Base-by-base conservation (phyloP, 2,113 vertebrate genomes). In the Pelecanoides urinatrix region DNA sequence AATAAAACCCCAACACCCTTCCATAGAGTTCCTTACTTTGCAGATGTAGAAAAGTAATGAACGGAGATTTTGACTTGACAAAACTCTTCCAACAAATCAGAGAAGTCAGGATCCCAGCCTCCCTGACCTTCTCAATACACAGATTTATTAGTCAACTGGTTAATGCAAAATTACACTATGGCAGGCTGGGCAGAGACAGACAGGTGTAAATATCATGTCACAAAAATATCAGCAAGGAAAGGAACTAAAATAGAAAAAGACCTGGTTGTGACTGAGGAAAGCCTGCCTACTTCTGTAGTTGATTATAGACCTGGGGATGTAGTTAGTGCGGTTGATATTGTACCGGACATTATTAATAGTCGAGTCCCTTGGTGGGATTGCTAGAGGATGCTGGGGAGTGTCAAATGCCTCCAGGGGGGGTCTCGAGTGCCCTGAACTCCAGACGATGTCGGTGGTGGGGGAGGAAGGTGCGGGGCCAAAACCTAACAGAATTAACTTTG, bases 381-480 rank as follows among this genome's bases (percentile, higher is more conserved):
- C 34, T 89, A 65, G 76, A 94, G 68, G 83, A 90, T 95, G 34
- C 55, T 83, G 71, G 61, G 71, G 63, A 90, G 62, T 44, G 58
- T 80, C 79, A 86, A 19, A 70, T 40, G 66, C 44, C 89, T 79
- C 55, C 22, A 63, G 52, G 71, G 86, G 40, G 67, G 47, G 32
- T 96, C 74, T 73, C 7, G 8, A 74, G 68, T 88, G 67, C 81
- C 71, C 80, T 53, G 77, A 87, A 78, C 61, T 80, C 74, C 55
- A 65, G 59, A 40, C 18, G 1, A 38, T 56, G 55, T 38, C 0
- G 0, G 36, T 79, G 88, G 55, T 0, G 0, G 16, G 65, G 47
- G 49, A 81, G 34, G 30, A 67, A 95, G 23, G 59, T 66, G 30
- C 29, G 45, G 63, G 73, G 80, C 86, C 55, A 91, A 94, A 94